Base-by-base conservation (phyloP, 2,113 vertebrate genomes). In the Cyanistes caeruleus region DNA sequence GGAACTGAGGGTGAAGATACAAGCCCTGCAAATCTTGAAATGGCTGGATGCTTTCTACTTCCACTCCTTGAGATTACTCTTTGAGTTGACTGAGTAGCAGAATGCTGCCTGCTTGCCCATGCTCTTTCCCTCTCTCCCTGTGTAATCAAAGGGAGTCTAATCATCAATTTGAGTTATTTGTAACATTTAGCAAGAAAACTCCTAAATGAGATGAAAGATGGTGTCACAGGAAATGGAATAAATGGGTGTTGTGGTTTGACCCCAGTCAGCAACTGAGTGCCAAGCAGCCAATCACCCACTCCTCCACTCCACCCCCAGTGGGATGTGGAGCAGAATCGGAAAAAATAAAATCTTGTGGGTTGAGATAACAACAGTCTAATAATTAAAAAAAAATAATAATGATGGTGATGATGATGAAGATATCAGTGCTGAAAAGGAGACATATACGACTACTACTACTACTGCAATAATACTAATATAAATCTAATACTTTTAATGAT, bases 141-240 rank as follows among this genome's bases (percentile, higher is more conserved):
- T 23, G 44, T 44, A 79, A 35, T 53, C 28, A 81, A 76, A 87
- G 39, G 4, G 27, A 91, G 39, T 17, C 35, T 63, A 84, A 48
- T 82, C 41, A 87, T 69, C 58, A 79, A 23, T 58, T 76, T 23
- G 60, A 89, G 53, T 56, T 94, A 90, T 80, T 95, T 91, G 93
- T 88, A 94, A 79, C 37, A 13, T 83, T 83, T 76, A 85, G 13
- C 37, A 46, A 60, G 37, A 53, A 85, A 87, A 80, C 31, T 52
- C 5, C 37, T 76, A 76, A 89, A 31, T 63, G 39, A 72, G 30
- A 67, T 72, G 69, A 75, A 84, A 91, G 15, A 55, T 4, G 2
- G 41, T 89, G 86, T 86, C n/a, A 89, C 74, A 87, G 75, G 79
- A 93, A 94, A 82, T 56, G 8, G 65, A 94, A 93, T 52, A 91